Percentiles rank a stretch among this genome's conserved stretches.
phyloP scores from a whole-genome alignment of 92 coral and sea anemone species.

The Umimayanthus kanabou region DNA sequence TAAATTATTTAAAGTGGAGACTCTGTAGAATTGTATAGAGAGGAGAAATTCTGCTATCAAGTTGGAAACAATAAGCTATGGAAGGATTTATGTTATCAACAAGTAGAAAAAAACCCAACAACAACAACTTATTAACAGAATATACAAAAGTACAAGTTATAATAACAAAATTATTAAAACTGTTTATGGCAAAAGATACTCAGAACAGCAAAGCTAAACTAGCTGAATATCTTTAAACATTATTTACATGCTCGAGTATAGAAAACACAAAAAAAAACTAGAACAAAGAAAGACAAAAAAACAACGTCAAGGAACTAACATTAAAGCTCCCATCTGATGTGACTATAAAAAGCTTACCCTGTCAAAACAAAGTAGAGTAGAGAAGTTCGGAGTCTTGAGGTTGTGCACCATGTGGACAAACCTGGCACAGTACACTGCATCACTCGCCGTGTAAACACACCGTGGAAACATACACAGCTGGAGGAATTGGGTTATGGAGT shows the following conservation, averaged over 20 bases:
- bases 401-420: slow-evolving; percentile 99
- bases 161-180: too few species aligned
- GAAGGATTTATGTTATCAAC: not conserved
- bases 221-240: too few species aligned
- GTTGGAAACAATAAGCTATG: not conserved
- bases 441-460: slow-evolving; percentile 97
- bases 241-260: too few species aligned
- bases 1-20: too few species aligned
- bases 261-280: too few species aligned
- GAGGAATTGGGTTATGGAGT: slow-evolving; percentile 95
- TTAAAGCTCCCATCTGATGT: not conserved
- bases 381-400: slow-evolving; percentile 97
- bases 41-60: too few species aligned
- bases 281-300: too few species aligned
- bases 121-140: too few species aligned
- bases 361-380: slow-evolving; percentile 95
- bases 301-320: not conserved
- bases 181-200: too few species aligned
- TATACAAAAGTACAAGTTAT: too few species aligned
- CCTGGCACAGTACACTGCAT: slow-evolving; percentile 97
- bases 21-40: too few species aligned
- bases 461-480: slow-evolving; percentile 99
- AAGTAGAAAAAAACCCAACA: not conserved
- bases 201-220: too few species aligned
- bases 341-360: slow-evolving; percentile 63